Percentiles rank a stretch among this genome's conserved stretches.
Conservation (phyloP, 2,888 invertebrate genomes). For the Nomada flava region DNA sequence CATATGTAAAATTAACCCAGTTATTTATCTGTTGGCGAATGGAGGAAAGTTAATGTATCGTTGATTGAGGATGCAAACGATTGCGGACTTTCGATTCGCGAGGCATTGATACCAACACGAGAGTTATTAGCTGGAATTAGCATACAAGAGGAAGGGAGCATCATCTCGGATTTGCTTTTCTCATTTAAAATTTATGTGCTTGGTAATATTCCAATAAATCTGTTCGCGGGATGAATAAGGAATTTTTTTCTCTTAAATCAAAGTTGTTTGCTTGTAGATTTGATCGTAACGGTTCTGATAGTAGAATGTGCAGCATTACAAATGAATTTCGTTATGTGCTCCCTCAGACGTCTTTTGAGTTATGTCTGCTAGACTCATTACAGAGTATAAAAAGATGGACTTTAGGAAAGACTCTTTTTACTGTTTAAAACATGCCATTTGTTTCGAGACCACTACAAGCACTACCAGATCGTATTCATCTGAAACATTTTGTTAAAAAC, state of each 20-base stretch:
- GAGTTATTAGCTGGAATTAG: conserved; percentile 30
- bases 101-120: conserved; percentile 19
- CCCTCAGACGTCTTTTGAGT: not conserved
- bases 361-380: not conserved
- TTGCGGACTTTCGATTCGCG: conserved; percentile 9
- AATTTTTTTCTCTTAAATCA: conserved; percentile 24
- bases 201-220: conserved; percentile 42
- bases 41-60: conserved; percentile 5
- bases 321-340: conserved; percentile 7
- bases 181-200: conserved; percentile 37
- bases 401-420: not conserved
- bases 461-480: not conserved
- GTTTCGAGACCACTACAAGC: not conserved
- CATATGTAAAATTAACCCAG: conserved; percentile 39
- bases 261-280: conserved; percentile 6
- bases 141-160: conserved; percentile 39
- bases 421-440: not conserved
- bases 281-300: conserved; percentile 4
- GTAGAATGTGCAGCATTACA: not conserved
- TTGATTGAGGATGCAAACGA: conserved; percentile 33
- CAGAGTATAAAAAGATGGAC: not conserved
- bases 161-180: conserved; percentile 29
- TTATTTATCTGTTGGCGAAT: conserved; percentile 25
- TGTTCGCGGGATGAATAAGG: conserved; percentile 24
- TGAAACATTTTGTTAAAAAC: not conserved